phyloP scores from a whole-genome alignment of 2,888 invertebrate species.

The Automeris io region DNA sequence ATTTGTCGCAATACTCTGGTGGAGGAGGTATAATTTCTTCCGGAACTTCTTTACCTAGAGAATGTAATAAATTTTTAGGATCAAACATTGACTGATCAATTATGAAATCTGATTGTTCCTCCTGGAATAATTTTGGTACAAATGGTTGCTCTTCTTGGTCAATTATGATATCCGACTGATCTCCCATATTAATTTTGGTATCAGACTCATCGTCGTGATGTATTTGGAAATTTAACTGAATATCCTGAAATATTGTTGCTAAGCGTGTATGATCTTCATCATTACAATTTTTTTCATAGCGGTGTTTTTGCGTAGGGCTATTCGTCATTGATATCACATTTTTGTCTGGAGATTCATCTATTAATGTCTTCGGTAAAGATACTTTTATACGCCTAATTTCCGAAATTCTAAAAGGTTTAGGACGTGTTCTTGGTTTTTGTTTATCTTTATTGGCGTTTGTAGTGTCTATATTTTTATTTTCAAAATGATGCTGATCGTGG shows the following conservation, averaged over 20 bases:
- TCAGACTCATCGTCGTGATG: too few relatives aligned
- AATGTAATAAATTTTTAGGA: slow-evolving; percentile 50
- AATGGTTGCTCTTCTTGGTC: not conserved
- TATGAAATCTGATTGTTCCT: slow-evolving; percentile 20
- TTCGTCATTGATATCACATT: not conserved
- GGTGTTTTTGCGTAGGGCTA: not conserved
- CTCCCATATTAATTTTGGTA: not conserved
- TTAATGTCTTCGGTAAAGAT: slow-evolving; percentile 26
- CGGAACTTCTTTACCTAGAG: slow-evolving; percentile 19
- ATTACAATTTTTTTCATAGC: not conserved
- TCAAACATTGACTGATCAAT: slow-evolving; percentile 50
- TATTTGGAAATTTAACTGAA: too few relatives aligned
- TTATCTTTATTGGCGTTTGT: slow-evolving; percentile 5
- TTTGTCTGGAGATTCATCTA: slow-evolving; percentile 8
- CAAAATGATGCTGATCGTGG: slow-evolving; percentile 4
- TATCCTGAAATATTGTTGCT: too few relatives aligned
- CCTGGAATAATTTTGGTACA: not conserved
- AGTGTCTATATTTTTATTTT: slow-evolving; percentile 5
- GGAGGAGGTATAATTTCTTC: slow-evolving; percentile 50
- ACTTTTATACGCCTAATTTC: slow-evolving; percentile 40
- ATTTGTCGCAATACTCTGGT: slow-evolving; percentile 36
- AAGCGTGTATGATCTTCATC: too few relatives aligned
- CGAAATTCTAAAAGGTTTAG: slow-evolving; percentile 48
- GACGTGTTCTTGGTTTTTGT: slow-evolving; percentile 21
- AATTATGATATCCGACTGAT: not conserved